Evolutionary conservation across 2,797 vertebrate genomes (phyloP).

Genomic region (Lepus townsendii): DNA sequence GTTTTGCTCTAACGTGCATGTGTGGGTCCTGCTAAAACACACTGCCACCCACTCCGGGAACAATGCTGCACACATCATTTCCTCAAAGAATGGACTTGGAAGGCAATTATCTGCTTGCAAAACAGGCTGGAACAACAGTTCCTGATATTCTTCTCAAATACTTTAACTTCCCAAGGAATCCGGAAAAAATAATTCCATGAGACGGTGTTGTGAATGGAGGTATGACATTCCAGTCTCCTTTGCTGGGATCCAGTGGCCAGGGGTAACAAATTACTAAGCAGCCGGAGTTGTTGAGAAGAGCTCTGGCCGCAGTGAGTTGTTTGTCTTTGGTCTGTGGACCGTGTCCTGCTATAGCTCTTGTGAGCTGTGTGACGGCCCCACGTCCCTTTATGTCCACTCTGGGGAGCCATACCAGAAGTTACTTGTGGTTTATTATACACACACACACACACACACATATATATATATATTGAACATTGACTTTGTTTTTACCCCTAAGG

Average conservation of each 20-base stretch:
- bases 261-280: slow-evolving; percentile 78
- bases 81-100: slow-evolving; percentile 90
- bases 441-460: too few species aligned
- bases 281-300: slow-evolving; percentile 71
- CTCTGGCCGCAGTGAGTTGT: slow-evolving; percentile 76
- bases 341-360: slow-evolving; percentile 53
- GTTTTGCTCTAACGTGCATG: slow-evolving; percentile 82
- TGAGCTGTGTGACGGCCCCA: neutral
- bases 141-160: slow-evolving; percentile 93
- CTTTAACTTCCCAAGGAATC: slow-evolving; percentile 92
- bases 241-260: slow-evolving; percentile 82
- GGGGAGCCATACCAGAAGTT: slow-evolving; percentile 28
- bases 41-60: slow-evolving; percentile 86
- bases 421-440: neutral
- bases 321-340: slow-evolving; percentile 79
- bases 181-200: slow-evolving; percentile 93
- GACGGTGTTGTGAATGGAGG: slow-evolving; percentile 89
- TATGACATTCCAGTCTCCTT: slow-evolving; percentile 88
- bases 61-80: slow-evolving; percentile 90
- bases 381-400: slow-evolving; percentile 67
- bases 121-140: slow-evolving; percentile 91
- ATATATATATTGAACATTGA: neutral
- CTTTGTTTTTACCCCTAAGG: slow-evolving; percentile 41
- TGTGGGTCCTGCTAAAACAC: slow-evolving; percentile 83
- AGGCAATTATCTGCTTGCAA: slow-evolving; percentile 90